Base-by-base conservation (phyloP, 2,797 vertebrate species). In the Pantherophis alleghaniensis region DNA sequence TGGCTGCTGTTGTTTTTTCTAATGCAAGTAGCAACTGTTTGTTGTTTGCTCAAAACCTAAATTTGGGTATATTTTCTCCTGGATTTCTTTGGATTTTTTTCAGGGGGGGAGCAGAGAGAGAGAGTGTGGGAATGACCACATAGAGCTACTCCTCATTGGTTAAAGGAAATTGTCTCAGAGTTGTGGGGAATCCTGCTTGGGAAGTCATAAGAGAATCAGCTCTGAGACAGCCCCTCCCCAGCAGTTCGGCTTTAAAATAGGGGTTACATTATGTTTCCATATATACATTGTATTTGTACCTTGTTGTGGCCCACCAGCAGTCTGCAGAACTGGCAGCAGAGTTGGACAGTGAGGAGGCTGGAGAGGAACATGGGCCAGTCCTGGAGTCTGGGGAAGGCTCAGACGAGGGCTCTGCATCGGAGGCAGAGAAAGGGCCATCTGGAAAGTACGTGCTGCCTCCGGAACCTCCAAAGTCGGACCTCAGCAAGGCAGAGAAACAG, bases 91-190 rank as follows among this genome's bases (percentile, higher is more conserved):
- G 2, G 69, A 74, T 37, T 37, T 32, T 7, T 18, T 16, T 6
- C 0, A 1, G 16, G 16, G 7, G 14, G 7, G 16, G 1, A 5
- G 3, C 5, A 5, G 57, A 59, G 57, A 59, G 18, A 9, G 10
- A 61, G 60, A 1, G 24, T 63, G 24, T 26, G 60, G n/a, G 66
- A 18, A 69, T 69, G n/a, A 16, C 14, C n/a, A 37, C 13, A 37
- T 37, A 74, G n/a, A 74, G 2, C 16, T 20, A 3, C 20, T 79
- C 18, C 18, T 20, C 7, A 79, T 79, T 42, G 32, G 18, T 79
- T 42, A 42, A 79, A 42, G 69, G 16, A 79, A 42, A 74, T 37
- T 74, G n/a, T 18, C n/a, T 74, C 66, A 74, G n/a, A 37, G n/a
- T 28, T 63, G 60, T 28, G 11, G 60, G 11, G 28, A 28, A 69